Evolutionary conservation across 2,888 invertebrate species (phyloP), one percentile per base, ranked within the genome.

Genomic region (Spilarctia lutea): DNA sequence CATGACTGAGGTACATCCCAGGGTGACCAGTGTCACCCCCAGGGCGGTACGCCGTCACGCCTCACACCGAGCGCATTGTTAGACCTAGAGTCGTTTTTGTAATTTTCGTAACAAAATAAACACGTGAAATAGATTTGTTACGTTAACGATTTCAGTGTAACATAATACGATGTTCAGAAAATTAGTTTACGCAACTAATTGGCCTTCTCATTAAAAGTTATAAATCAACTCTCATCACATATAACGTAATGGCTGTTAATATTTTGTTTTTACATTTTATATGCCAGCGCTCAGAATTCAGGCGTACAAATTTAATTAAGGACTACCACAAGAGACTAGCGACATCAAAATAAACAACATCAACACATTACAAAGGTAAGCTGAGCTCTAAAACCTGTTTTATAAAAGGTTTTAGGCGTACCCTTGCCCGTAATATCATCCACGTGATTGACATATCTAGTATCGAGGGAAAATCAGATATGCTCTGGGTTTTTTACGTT

Each of bases 311-410:
- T 63, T 30, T 63, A 63, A 63, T 63, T 63, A 63, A 27, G 60
- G 60, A 16, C 60, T 63, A 27, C 30, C 60, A 63, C 60, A 30
- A 30, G 60, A 60, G 60, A 30, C 60, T 30, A 18, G 7, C 16
- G 30, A 63, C 60, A 63, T 63, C 16, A 30, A 63, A 30, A 4
- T 63, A 63, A 63, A 63, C 60, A 63, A 18, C 7, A 27, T n/a
- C 60, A 60, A 60, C 60, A 60, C n/a, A 60, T 60, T 60, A 60
- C 27, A 60, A 63, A 63, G 27, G 30, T 63, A 30, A 60, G 60
- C 60, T 60, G 13, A 13, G 16, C 60, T 63, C 13, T 16, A 16
- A 63, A 30, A 27, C 30, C 60, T 63, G 52, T 63, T 56, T 63
- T 30, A 63, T 18, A 16, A 63, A 63, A 63, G 60, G 18, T 63